Evolutionary conservation across 2,888 invertebrate species (phyloP), one percentile per base, ranked within the genome.

Genomic region (Pogonocherus hispidulus): DNA sequence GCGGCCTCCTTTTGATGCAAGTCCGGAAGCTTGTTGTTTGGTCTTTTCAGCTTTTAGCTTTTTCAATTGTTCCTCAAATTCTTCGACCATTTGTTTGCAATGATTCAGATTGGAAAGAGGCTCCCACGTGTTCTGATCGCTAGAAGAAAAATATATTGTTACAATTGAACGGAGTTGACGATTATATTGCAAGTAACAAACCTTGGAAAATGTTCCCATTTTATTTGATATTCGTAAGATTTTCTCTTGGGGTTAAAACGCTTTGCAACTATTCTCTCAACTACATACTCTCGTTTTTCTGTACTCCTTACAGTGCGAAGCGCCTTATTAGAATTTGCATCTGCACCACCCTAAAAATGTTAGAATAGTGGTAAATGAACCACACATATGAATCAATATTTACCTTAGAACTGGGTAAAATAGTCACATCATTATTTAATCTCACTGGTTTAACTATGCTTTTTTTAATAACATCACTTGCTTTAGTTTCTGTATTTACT

Each of bases 41-140:
- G 77, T 74, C 56, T 79, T 81, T 55, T 80, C 79, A 35, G 78
- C 78, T 80, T 93, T 94, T 81, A 93, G 92, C 2, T 92, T 89
- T 0, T 93, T 93, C 54, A 94, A 86, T 80, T 93, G 92, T 76
- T 91, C 91, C 82, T 95, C 94, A 79, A 94, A 95, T 51, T 93
- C 93, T 70, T 94, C 94, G 60, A 95, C 84, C 66, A 94, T 86
- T 78, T 91, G 90, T 80, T 93, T 92, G 80, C 94, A 95, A 1
- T 92, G 91, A 68, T 91, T 90, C 81, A 95, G 89, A 81, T 93
- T 92, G 63, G 91, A 90, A 22, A 91, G 89, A 0, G 94, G 93
- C 83, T 95, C 95, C 95, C 95, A 95, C 3, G 94, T 94, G 82
- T 94, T 94, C 76, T 93, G 91, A 69, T 93, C 92, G 80, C 92